Evolutionary conservation across 2,888 invertebrate species (phyloP).

Genomic region (Listrodromus nycthemerus): DNA sequence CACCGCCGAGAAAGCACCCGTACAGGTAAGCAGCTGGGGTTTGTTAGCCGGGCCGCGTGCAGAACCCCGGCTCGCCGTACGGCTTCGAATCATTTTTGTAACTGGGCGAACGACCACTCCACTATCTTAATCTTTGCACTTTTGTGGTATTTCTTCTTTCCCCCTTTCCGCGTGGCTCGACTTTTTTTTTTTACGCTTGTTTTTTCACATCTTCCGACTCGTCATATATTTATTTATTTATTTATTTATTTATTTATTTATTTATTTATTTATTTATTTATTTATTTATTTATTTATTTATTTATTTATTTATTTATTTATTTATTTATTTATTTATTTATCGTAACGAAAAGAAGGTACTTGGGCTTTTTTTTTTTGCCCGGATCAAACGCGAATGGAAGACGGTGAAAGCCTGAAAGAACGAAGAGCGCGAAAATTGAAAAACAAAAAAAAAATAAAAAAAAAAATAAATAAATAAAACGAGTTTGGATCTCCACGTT

Average conservation of each 20-base stretch:
- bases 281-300: no score
- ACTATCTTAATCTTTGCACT: constrained; percentile 53
- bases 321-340: neutral
- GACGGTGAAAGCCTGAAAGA: neutral
- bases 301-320: no score
- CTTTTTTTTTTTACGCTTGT: neutral
- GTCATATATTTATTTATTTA: no score
- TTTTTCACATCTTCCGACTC: neutral
- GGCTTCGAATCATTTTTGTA: constrained; percentile 68
- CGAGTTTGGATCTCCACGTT: neutral
- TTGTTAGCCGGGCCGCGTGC: constrained; percentile 25
- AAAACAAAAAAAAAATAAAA: no score
- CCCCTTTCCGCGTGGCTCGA: constrained; percentile 5
- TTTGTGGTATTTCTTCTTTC: constrained; percentile 42
- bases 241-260: no score
- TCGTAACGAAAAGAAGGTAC: no score
- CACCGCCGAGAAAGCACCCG: constrained; percentile 51
- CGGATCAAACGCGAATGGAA: neutral
- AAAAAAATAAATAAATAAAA: constrained; percentile 1
- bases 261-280: no score
- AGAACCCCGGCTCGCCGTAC: constrained; percentile 52
- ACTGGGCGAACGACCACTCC: constrained; percentile 59
- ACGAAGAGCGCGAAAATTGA: neutral
- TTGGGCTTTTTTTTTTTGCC: no score
- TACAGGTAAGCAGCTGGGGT: constrained; percentile 40